Evolutionary conservation across 1,140 invertebrate species (phyloP), one percentile per base, ranked within the genome.

Genomic region (Ostrea edulis): DNA sequence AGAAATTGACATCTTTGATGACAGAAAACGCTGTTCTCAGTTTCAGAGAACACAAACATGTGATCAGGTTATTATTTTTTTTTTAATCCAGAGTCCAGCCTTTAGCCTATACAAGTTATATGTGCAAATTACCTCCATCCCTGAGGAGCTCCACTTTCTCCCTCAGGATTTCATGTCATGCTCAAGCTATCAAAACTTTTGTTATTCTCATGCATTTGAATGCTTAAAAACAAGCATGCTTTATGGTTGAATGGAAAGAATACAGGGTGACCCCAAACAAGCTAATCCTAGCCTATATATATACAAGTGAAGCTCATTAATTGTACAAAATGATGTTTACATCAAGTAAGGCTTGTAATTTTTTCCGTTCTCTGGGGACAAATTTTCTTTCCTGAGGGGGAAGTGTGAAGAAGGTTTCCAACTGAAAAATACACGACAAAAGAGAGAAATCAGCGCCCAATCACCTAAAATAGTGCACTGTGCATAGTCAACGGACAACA

Each of bases 391-490:
- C 93, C 86, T 91, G 85, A 87, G 91, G 92, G 77, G 93, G 93
- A 65, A 94, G 93, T 89, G 90, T 90, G 93, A 94, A 94, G 93
- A 94, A 94, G 84, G 90, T 90, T 92, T 93, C 92, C 93, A 94
- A 92, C 93, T 94, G 93, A 94, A 94, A 94, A 85, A 91, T 87
- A 90, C 83, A 89, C 84, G 85, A 90, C 87, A 89, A 91, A 86
- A 84, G 62, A 86, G 85, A 77, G 68, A 82, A 68, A 85, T 86
- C 62, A 83, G 68, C 84, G 14, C 68, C 62, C 84, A 85, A 71
- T 85, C 81, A 82, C 11, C 52, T 51, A n/a, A 12, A 65, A 77
- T 68, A 85, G 22, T 9, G 29, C 29, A 20, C 55, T 12, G 55
- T 17, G n/a, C n/a, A n/a, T n/a, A n/a, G n/a, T n/a, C n/a, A 44